Percentiles rank a stretch among this genome's conserved stretches.
phyloP scores from a whole-genome alignment of 2,113 vertebrate genomes.

The Triplophysa tibetana region DNA sequence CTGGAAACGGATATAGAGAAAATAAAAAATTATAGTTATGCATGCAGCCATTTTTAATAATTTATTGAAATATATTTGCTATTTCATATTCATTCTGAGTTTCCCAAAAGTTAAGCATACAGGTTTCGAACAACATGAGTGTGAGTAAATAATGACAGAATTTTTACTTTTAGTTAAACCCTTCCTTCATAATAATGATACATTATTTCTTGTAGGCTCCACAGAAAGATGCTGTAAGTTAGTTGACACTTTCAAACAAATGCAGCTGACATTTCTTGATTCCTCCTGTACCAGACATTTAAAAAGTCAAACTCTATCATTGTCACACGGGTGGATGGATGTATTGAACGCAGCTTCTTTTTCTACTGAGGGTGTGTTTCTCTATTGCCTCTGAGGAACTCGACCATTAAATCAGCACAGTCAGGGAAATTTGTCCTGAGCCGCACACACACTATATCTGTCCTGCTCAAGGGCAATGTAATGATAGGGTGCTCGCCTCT shows the following conservation, averaged over 20 bases:
- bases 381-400: conserved; percentile 20
- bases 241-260: conserved; percentile 1
- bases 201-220: neutral
- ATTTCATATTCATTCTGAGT: too few species aligned
- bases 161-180: too few species aligned
- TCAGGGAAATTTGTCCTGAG: conserved; percentile 23
- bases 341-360: neutral
- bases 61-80: too few species aligned
- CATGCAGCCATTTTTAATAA: too few species aligned
- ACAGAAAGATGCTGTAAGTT: neutral
- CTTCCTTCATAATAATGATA: too few species aligned
- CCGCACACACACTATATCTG: neutral
- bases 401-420: conserved; percentile 30
- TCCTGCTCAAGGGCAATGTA: neutral
- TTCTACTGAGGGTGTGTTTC: conserved; percentile 31
- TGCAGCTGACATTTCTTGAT: neutral
- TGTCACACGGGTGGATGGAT: conserved; percentile 16
- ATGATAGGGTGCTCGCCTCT: neutral
- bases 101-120: too few species aligned
- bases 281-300: neutral
- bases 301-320: conserved; percentile 17
- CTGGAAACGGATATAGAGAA: neutral
- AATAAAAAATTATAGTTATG: too few species aligned
- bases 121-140: too few species aligned
- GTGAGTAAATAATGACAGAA: too few species aligned